Base-by-base conservation (phyloP, 1,140 invertebrate genomes). In the Drosophila repleta region DNA sequence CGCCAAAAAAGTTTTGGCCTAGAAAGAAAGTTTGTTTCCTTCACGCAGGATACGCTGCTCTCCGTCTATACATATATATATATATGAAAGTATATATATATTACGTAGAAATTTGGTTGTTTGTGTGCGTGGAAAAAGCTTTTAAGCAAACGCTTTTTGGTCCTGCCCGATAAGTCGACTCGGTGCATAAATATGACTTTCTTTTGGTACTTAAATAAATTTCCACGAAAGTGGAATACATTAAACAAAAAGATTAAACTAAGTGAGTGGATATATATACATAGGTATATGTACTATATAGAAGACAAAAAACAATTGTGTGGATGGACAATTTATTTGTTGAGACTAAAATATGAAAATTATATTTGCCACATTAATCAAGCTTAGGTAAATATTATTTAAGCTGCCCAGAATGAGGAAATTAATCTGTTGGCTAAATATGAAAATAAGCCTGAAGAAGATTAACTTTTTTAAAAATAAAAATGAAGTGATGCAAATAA, bases 241-340 rank as follows among this genome's bases (percentile, higher is more conserved):
- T 78, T 78, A 77, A 82, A 69, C 75, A 75, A 62, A 63, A 57
- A 71, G 82, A 85, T 87, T 75, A 88, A 56, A 57, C 75, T 75
- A 77, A 73, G 70, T 57, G 68, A 71, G 76, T 77, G 69, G 43
- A 58, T 15, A 17, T 26, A 51, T 15, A 45, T 13, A 10, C 41
- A 35, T 11, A 32, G 45, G 41, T 17, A 21, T 17, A 8, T 46
- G 39, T 46, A 39, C n/a, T 41, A 18, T 24, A 49, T 6, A n/a
- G 26, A 8, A 29, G 1, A 29, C 2, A 29, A 29, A 29, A 8
- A 10, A 17, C 13, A 29, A 29, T 8, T 29, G 8, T 2, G 32
- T 11, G 11, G 32, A 11, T 35, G 10, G 32, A 35, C 6, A 35
- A 35, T 35, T 35, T 35, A 35, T 35, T 11, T 35, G 32, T 35